Evolutionary conservation across 1,140 invertebrate genomes (phyloP).

Genomic region (Protaetia brevitarsis): DNA sequence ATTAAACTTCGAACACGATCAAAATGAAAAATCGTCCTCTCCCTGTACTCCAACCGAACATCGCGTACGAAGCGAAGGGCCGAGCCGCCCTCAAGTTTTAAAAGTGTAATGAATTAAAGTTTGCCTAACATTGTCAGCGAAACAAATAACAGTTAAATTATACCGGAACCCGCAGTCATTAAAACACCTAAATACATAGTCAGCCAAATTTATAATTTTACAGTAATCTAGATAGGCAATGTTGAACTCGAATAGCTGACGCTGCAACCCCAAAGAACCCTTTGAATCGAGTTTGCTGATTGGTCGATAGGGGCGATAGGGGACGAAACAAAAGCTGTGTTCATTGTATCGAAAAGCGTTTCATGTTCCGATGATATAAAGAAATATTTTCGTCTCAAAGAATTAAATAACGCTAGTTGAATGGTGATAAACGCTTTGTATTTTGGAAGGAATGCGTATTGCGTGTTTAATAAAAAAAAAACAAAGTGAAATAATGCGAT

Average conservation of each 20-base stretch:
- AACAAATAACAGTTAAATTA: slow-evolving; percentile 22
- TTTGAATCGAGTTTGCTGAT: slow-evolving; percentile 34
- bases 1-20: slow-evolving; percentile 29
- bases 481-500: not conserved
- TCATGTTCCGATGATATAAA: slow-evolving; percentile 8
- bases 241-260: slow-evolving; percentile 34
- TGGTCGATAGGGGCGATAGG: slow-evolving; percentile 31
- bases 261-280: slow-evolving; percentile 31
- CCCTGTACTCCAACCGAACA: not conserved
- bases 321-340: slow-evolving; percentile 10
- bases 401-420: not conserved
- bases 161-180: slow-evolving; percentile 17
- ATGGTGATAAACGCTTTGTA: not conserved
- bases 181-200: slow-evolving; percentile 31
- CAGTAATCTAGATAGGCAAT: slow-evolving; percentile 32
- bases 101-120: slow-evolving; percentile 22
- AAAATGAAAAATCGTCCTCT: slow-evolving; percentile 12
- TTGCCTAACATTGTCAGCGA: slow-evolving; percentile 23
- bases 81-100: not conserved
- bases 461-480: not conserved
- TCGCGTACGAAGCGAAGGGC: not conserved
- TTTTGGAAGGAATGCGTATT: not conserved
- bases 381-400: slow-evolving; percentile 10
- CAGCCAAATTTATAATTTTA: slow-evolving; percentile 37
- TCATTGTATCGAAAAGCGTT: slow-evolving; percentile 12